Conservation (phyloP, 92 coral and sea anemone genomes). For the Epizoanthus illoricatus region DNA sequence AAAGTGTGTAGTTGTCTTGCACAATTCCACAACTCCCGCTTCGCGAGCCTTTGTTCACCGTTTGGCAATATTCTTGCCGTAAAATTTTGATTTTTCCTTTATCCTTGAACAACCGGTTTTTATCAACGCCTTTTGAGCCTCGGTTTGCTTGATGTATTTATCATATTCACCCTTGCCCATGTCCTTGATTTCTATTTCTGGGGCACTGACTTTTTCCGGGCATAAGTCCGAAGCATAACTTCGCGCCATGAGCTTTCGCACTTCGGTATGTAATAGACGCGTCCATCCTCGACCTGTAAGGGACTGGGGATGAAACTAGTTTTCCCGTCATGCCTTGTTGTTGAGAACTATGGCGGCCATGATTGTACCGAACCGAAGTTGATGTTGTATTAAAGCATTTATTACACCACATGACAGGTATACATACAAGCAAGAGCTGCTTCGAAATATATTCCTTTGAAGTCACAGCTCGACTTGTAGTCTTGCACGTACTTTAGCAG, state of each 20-base stretch:
- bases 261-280: too few species aligned
- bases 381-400: too few species aligned
- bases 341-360: too few species aligned
- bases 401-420: too few species aligned
- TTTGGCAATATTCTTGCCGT: conserved; percentile 34
- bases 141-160: conserved; percentile 32
- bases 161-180: conserved; percentile 7
- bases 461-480: too few species aligned
- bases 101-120: not conserved
- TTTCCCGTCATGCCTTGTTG: too few species aligned
- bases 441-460: not conserved
- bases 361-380: too few species aligned
- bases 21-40: conserved; percentile 32
- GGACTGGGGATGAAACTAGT: too few species aligned
- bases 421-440: conserved; percentile 22
- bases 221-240: conserved; percentile 4
- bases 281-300: too few species aligned
- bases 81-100: not conserved
- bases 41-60: conserved; percentile 39
- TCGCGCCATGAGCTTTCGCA: conserved; percentile 41
- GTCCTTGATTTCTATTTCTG: conserved; percentile 28
- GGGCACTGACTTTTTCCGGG: too few species aligned
- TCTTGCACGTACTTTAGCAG: too few species aligned
- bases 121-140: conserved; percentile 40
- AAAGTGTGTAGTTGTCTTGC: conserved; percentile 34